Evolutionary conservation across 1,140 invertebrate species (phyloP).

Genomic region (Achatina immaculata): DNA sequence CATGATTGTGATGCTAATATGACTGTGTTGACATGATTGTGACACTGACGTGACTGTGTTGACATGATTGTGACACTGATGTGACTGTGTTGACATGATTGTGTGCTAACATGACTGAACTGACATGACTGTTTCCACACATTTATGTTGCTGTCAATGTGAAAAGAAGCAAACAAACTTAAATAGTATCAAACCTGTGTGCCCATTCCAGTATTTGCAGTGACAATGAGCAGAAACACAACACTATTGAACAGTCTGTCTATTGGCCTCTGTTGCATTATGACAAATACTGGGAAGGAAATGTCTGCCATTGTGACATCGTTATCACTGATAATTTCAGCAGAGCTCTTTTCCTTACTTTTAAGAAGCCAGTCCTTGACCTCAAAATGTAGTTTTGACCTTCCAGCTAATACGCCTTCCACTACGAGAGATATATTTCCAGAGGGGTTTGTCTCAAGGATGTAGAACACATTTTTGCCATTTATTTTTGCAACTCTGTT

Average conservation of each 20-base stretch:
- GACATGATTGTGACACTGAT: too few relatives aligned
- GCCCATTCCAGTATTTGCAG: neutral
- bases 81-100: too few relatives aligned
- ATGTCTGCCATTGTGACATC: neutral
- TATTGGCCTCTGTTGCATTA: neutral
- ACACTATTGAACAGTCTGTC: neutral
- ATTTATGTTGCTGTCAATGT: too few relatives aligned
- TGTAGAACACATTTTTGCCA: neutral
- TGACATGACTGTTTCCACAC: too few relatives aligned
- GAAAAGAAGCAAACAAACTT: too few relatives aligned
- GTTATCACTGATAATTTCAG: neutral
- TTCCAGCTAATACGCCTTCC: neutral
- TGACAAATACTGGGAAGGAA: neutral
- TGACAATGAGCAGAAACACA: neutral
- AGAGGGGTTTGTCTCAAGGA: neutral
- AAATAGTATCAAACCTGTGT: too few relatives aligned
- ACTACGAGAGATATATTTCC: neutral
- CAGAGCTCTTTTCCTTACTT: too few relatives aligned
- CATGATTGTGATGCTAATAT: too few relatives aligned
- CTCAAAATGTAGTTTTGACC: neutral
- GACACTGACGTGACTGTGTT: too few relatives aligned
- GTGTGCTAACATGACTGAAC: too few relatives aligned
- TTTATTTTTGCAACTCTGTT: neutral
- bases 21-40: too few relatives aligned
- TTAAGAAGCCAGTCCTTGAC: neutral